phyloP scores from a whole-genome alignment of 2,888 invertebrate genomes.

The Lasius platythorax region DNA sequence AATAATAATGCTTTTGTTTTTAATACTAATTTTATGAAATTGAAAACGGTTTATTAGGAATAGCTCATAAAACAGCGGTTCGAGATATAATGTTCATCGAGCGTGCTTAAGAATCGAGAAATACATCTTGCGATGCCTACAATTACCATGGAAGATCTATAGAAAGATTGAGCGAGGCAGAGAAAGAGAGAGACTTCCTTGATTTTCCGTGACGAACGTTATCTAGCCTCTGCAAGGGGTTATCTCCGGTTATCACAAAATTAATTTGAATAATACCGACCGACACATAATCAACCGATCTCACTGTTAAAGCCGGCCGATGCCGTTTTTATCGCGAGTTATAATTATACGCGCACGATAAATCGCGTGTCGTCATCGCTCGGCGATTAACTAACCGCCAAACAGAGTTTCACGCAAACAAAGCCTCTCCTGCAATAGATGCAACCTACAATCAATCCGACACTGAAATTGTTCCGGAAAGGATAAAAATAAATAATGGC shows the following conservation, averaged over 20 bases:
- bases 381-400: conserved; percentile 42
- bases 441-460: conserved; percentile 39
- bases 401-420: conserved; percentile 42
- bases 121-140: background rate
- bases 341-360: conserved; percentile 60
- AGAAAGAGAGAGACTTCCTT: conserved; percentile 29
- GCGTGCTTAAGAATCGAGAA: background rate
- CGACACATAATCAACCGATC: conserved; percentile 69
- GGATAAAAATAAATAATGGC: conserved; percentile 43
- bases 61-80: background rate
- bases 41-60: background rate
- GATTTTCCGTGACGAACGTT: conserved; percentile 29
- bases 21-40: conserved; percentile 2
- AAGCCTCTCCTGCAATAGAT: conserved; percentile 46
- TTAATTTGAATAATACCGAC: conserved; percentile 76
- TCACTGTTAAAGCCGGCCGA: conserved; percentile 54
- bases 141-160: conserved; percentile 16
- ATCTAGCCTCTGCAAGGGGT: conserved; percentile 47
- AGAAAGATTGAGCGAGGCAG: conserved; percentile 37
- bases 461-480: conserved; percentile 31
- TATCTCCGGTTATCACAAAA: conserved; percentile 72
- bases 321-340: conserved; percentile 41
- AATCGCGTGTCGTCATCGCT: conserved; percentile 48
- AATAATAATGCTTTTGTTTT: background rate
- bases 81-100: conserved; percentile 15